Evolutionary conservation across 2,888 invertebrate species (phyloP).

Genomic region (Rotaria macrura): DNA sequence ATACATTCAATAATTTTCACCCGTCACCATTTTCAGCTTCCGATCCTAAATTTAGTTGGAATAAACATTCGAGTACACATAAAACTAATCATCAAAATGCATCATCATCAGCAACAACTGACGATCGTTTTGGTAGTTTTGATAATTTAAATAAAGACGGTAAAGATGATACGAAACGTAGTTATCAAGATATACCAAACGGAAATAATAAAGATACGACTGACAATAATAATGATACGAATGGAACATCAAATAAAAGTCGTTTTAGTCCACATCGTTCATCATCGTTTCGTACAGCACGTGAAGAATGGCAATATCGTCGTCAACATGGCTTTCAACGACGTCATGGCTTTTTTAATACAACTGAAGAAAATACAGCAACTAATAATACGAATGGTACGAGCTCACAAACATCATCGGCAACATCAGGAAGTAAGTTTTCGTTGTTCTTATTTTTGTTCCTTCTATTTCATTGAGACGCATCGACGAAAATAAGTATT

Average conservation of each 20-base stretch:
- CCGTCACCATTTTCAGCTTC: background rate
- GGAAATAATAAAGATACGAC: background rate
- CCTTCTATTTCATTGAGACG: too few species aligned
- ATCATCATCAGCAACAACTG: constrained; percentile 5
- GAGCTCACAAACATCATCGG: background rate
- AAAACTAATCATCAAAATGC: background rate
- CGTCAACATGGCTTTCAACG: constrained; percentile 24
- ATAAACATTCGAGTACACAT: background rate
- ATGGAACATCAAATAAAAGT: background rate
- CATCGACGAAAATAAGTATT: background rate
- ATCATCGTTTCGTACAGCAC: constrained; percentile 25
- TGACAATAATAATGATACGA: background rate
- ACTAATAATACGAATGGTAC: background rate
- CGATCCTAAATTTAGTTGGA: background rate
- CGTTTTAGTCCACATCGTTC: constrained; percentile 4
- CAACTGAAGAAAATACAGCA: background rate
- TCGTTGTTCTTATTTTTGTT: background rate
- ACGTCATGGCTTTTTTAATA: background rate
- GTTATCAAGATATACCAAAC: background rate
- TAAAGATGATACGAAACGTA: constrained; percentile 7
- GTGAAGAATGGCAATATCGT: constrained; percentile 33
- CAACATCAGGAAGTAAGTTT: constrained; percentile 10
- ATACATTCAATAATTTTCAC: constrained; percentile 3
- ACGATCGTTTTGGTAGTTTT: constrained; percentile 31
- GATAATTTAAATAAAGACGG: constrained; percentile 28